Evolutionary conservation across 2,797 vertebrate genomes (phyloP).

Genomic region (Champsocephalus esox): DNA sequence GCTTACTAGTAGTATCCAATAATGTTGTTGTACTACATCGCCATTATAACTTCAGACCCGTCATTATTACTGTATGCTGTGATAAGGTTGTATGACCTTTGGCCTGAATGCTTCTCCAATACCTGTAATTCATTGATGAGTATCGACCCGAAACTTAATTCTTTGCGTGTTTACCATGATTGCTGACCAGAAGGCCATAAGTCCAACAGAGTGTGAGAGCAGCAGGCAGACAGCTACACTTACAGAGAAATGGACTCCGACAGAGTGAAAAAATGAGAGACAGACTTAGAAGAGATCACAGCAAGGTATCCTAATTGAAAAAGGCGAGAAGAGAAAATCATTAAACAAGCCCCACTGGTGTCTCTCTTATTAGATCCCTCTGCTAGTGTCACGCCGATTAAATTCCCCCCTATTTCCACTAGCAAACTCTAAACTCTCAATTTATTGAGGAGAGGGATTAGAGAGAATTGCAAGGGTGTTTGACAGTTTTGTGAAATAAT

Average conservation of each 20-base stretch:
- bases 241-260: constrained; percentile 45
- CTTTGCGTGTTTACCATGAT: background rate
- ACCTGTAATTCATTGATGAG: constrained; percentile 11
- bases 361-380: constrained; percentile 79
- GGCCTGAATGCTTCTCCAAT: background rate
- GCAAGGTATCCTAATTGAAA: constrained; percentile 77
- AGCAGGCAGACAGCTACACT: constrained; percentile 31
- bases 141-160: constrained; percentile 1
- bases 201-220: constrained; percentile 29
- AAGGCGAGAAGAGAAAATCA: constrained; percentile 75
- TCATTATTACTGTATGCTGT: background rate
- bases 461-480: constrained; percentile 43
- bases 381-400: constrained; percentile 74
- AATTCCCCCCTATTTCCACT: constrained; percentile 76
- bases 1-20: constrained; percentile 23
- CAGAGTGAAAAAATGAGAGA: constrained; percentile 48
- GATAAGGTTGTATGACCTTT: background rate
- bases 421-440: constrained; percentile 79
- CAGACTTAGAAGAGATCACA: constrained; percentile 70
- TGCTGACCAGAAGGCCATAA: constrained; percentile 13
- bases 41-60: background rate
- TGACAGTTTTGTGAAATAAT: constrained; percentile 44
- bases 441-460: constrained; percentile 70
- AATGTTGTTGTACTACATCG: background rate
- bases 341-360: constrained; percentile 81